A percentile compares a stretch with the other conserved stretches of the same genome.
Conservation (phyloP, 2,113 vertebrate species). For the Rhabdomys dilectus region DNA sequence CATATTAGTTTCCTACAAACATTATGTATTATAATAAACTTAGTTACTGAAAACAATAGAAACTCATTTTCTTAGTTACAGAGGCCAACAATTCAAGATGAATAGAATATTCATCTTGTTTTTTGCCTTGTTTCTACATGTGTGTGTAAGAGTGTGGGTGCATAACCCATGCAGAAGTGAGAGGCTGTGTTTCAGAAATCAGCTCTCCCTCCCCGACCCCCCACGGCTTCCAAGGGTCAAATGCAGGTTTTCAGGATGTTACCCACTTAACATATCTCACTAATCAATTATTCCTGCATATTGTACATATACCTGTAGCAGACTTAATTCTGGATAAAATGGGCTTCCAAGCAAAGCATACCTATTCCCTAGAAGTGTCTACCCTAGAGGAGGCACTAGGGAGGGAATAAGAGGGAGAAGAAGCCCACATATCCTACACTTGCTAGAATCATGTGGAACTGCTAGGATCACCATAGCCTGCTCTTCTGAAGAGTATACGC, state of each 20-base stretch:
- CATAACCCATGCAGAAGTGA: neutral
- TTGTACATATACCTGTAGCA: neutral
- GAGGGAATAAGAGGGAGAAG: no score
- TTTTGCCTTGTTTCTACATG: neutral
- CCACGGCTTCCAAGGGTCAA: neutral
- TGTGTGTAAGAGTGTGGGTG: neutral
- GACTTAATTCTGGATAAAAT: neutral
- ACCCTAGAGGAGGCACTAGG: neutral
- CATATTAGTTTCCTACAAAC: neutral
- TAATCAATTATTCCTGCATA: neutral
- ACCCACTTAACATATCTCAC: neutral
- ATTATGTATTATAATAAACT: neutral
- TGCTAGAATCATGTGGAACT: neutral
- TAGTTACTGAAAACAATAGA: neutral
- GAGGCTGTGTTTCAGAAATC: neutral
- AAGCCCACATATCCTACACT: neutral
- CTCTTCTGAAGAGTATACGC: neutral
- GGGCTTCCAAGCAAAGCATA: neutral
- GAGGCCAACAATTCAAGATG: neutral
- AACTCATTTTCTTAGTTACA: constrained; percentile 3
- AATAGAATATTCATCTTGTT: neutral
- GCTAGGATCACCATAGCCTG: neutral
- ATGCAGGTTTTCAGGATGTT: neutral
- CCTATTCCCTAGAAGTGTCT: neutral
- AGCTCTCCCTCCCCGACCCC: neutral